Evolutionary conservation across 2,797 vertebrate species (phyloP), one percentile per base, ranked within the genome.

Genomic region (Xerus rutilus): DNA sequence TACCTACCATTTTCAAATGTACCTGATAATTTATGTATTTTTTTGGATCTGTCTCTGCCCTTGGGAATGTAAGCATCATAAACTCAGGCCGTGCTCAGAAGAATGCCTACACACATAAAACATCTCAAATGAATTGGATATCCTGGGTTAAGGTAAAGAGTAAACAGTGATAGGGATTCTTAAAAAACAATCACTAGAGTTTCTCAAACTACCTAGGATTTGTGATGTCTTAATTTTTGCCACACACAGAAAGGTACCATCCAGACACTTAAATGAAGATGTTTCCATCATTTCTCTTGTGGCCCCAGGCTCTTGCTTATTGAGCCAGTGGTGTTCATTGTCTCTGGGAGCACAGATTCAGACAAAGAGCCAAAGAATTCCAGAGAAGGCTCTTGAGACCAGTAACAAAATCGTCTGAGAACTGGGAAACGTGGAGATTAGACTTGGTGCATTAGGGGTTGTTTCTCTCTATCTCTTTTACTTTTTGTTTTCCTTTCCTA

Each of bases 201-300:
- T 91, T 92, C 54, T 86, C 54, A 81, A 93, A 92, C 83, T 52
- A 70, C 14, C 18, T 30, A 57, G 43, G 10, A 43, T 77, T 35
- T 82, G 70, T 72, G 93, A 78, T 70, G 77, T 91, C 62, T 96
- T 92, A 85, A 10, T 77, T 76, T 43, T 96, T 92, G 21, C 43
- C 4, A 35, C n/a, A 49, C 35, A 21, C 8, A 74, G 49, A 52
- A 39, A 20, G 21, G 32, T 89, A 77, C n/a, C 30, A 21, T 28
- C 30, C 70, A 32, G 30, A 43, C 88, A 54, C 49, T 93, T 94
- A 79, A 83, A 52, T 25, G 39, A 83, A 91, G 7, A 1, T 18
- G 85, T 88, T 69, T 59, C 5, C 3, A 23, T 1, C 8, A 12
- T 52, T 95, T 88, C 64, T 79, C 52, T 86, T 89, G 39, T 52